Percentiles rank a stretch among this genome's conserved stretches.
Evolutionary conservation across 2,113 vertebrate species (phyloP).

Genomic region (Conger conger): DNA sequence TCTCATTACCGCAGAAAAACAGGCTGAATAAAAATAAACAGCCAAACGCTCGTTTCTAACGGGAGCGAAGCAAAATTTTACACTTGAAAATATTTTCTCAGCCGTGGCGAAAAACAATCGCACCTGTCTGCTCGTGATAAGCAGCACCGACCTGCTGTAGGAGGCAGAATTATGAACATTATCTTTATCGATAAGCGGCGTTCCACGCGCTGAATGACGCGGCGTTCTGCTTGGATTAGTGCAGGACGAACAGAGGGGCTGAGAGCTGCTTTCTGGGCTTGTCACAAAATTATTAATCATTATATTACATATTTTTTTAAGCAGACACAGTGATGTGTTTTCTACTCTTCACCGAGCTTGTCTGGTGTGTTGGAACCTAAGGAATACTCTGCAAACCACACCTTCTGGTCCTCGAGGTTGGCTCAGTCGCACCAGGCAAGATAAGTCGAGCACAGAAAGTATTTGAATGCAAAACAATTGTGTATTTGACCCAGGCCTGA

Average conservation of each 20-base stretch:
- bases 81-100: neutral
- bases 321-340: neutral
- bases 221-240: neutral
- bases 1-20: neutral
- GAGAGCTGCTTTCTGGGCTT: neutral
- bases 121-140: neutral
- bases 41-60: neutral
- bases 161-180: neutral
- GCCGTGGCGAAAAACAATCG: neutral
- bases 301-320: neutral
- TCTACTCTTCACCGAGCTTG: no score
- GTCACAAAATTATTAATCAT: neutral
- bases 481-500: no score
- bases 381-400: no score
- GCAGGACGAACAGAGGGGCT: neutral
- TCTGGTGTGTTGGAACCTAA: no score
- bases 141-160: neutral
- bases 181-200: neutral
- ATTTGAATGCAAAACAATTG: no score
- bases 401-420: no score
- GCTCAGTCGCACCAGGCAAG: no score
- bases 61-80: neutral
- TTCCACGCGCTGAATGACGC: neutral
- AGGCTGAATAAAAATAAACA: neutral
- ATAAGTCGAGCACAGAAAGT: no score